phyloP scores from a whole-genome alignment of 2,113 vertebrate genomes.

The Mobula hypostoma region DNA sequence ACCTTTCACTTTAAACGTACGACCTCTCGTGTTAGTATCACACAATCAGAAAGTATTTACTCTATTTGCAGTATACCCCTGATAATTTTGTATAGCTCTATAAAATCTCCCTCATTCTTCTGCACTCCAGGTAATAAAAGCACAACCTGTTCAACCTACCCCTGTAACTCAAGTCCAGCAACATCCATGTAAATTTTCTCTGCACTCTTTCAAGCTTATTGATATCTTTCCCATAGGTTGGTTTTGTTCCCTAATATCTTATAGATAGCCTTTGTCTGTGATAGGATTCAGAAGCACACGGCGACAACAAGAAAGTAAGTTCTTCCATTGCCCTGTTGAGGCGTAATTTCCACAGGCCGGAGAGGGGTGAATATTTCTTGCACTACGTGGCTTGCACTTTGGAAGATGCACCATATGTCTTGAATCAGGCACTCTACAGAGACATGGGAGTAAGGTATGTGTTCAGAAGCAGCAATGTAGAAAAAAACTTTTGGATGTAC shows the following conservation, averaged over 20 bases:
- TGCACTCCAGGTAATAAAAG: too few species aligned
- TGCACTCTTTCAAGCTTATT: too few species aligned
- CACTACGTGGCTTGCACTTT: constrained; percentile 61
- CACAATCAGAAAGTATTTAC: too few species aligned
- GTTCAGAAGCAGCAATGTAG: not conserved
- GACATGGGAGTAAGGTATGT: constrained; percentile 67
- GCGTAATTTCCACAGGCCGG: constrained; percentile 48
- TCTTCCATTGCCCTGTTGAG: constrained; percentile 66
- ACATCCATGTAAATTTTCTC: too few species aligned
- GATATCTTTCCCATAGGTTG: not conserved
- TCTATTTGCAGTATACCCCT: too few species aligned
- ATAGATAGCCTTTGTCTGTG: not conserved
- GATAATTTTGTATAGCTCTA: too few species aligned
- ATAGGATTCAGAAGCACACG: constrained; percentile 63
- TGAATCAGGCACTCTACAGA: constrained; percentile 57
- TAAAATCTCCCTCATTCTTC: too few species aligned
- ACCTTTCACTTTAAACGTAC: too few species aligned
- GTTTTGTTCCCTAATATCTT: not conserved
- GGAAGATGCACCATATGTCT: constrained; percentile 54
- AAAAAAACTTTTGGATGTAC: not conserved
- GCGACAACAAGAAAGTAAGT: constrained; percentile 60
- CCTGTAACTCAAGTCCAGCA: too few species aligned
- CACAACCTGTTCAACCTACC: too few species aligned
- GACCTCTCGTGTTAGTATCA: too few species aligned
- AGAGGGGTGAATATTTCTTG: constrained; percentile 47